Evolutionary conservation across 37 sponge, comb jelly and placozoan genomes (phyloP).

Genomic region (Cliona cf. orientalis): DNA sequence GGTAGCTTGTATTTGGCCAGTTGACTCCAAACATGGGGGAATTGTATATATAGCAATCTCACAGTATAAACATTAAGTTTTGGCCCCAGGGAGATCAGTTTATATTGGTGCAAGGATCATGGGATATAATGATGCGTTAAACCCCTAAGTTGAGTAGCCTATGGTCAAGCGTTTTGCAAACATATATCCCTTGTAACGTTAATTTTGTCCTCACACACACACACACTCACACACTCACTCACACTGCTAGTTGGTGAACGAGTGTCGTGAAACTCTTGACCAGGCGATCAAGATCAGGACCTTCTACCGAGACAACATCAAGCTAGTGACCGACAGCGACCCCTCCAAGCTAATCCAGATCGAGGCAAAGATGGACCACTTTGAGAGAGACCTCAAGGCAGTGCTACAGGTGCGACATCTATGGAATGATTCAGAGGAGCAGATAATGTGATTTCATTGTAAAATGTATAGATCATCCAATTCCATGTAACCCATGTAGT

Average conservation of each 20-base stretch:
- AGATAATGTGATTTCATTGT: neutral
- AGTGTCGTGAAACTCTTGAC: constrained; percentile 57
- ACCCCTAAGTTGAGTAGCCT: neutral
- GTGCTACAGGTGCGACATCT: constrained; percentile 44
- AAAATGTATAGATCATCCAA: too few species aligned
- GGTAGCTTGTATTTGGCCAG: too few species aligned
- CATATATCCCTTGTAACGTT: neutral
- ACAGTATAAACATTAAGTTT: too few species aligned
- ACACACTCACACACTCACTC: too few species aligned
- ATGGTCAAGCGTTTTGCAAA: neutral
- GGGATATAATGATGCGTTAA: too few species aligned
- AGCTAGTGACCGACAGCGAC: constrained; percentile 24
- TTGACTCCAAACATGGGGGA: too few species aligned
- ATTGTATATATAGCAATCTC: too few species aligned
- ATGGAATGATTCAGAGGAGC: neutral
- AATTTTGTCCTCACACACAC: constrained; percentile 4
- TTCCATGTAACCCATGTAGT: neutral
- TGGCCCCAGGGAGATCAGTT: too few species aligned
- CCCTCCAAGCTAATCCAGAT: constrained; percentile 40
- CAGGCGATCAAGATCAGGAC: constrained; percentile 52
- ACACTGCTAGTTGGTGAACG: constrained; percentile 76
- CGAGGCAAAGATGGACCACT: constrained; percentile 40
- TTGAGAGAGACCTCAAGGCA: constrained; percentile 57
- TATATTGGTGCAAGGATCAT: too few species aligned
- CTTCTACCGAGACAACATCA: constrained; percentile 56